Conservation (phyloP, 92 coral and sea anemone species). For the Pocillopora meandrina region DNA sequence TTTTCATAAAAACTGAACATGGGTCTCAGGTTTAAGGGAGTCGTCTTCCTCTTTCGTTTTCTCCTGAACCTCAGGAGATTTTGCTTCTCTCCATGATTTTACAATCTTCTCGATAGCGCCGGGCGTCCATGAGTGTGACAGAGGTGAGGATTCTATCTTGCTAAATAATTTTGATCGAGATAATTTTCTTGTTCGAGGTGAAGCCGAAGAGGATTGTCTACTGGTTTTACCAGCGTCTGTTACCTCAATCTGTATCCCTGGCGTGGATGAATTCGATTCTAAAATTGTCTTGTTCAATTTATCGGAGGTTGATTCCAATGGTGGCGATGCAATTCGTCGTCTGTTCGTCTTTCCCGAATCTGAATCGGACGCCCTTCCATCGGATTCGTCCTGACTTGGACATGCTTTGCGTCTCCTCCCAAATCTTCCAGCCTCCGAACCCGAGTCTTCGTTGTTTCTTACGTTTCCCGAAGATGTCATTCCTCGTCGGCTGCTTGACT, state of each 20-base stretch:
- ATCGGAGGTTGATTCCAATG: not conserved
- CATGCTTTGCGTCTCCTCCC: slow-evolving; percentile 4
- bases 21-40: slow-evolving; percentile 16
- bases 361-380: slow-evolving; percentile 31
- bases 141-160: slow-evolving; percentile 36
- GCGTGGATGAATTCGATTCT: not conserved
- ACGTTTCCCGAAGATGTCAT: not conserved
- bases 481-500: not conserved
- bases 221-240: slow-evolving; percentile 34
- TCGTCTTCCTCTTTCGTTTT: slow-evolving; percentile 10
- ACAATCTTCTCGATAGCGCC: slow-evolving; percentile 83
- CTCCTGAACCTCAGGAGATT: slow-evolving; percentile 16
- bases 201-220: slow-evolving; percentile 9
- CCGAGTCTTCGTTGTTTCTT: slow-evolving; percentile 30
- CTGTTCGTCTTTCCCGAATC: slow-evolving; percentile 16
- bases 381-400: slow-evolving; percentile 26
- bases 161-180: slow-evolving; percentile 33
- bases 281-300: not conserved
- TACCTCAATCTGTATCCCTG: slow-evolving; percentile 16
- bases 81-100: slow-evolving; percentile 83
- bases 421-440: slow-evolving; percentile 24
- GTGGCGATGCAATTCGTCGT: not conserved
- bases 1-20: slow-evolving; percentile 31
- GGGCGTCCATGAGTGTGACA: slow-evolving; percentile 84
- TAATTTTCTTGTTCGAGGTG: slow-evolving; percentile 35